Conservation (phyloP, 2,113 vertebrate genomes). For the Psittacus erithacus region DNA sequence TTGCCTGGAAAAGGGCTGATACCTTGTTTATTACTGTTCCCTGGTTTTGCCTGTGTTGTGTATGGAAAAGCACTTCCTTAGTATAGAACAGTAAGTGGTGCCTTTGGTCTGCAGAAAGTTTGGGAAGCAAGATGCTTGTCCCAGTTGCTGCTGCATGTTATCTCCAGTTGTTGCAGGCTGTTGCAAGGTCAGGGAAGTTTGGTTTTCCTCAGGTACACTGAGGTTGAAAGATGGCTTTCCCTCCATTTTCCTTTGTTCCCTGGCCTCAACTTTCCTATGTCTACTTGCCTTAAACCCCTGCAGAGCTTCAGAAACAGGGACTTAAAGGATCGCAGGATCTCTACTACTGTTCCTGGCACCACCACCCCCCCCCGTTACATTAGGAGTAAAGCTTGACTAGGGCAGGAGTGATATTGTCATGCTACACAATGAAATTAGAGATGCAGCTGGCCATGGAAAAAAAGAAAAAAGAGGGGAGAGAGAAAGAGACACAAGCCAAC, state of each 20-base stretch:
- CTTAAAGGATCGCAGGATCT: not conserved
- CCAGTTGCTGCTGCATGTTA: not conserved
- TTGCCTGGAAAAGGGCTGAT: not conserved
- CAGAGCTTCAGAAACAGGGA: not conserved
- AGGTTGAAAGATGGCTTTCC: not conserved
- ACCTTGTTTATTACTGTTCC: not conserved
- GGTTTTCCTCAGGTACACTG: not conserved
- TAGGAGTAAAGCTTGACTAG: not conserved
- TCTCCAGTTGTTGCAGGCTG: not conserved
- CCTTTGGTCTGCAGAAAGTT: not conserved
- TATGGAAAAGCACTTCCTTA: not conserved
- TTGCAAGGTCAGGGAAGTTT: not conserved
- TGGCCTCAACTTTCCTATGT: not conserved
- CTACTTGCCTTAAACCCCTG: not conserved
- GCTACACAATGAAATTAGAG: conserved; percentile 28
- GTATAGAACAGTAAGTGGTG: not conserved
- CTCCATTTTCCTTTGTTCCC: not conserved
- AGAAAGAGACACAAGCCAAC: not conserved
- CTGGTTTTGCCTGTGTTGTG: not conserved
- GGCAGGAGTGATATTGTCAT: not conserved
- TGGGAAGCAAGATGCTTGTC: not conserved
- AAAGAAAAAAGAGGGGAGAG: not conserved
- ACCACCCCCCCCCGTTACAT: not conserved
- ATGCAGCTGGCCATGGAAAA: not conserved
- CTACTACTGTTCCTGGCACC: not conserved